Evolutionary conservation across 2,113 vertebrate species (phyloP).

Genomic region (Rattus norvegicus): GRCr8 NC_086028.1:30955001-30955500

Average conservation of each 20-base stretch:
- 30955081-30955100: neutral
- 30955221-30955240: neutral
- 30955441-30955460: neutral
- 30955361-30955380: neutral
- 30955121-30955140: neutral
- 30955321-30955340: neutral
- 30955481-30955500: neutral
- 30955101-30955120: neutral
- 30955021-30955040: neutral
- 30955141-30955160: neutral
- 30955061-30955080: neutral
- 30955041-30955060: too few relatives aligned
- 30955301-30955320: neutral
- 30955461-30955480: neutral
- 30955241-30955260: neutral
- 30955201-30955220: neutral
- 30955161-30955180: neutral
- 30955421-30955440: neutral
- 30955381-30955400: neutral
- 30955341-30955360: neutral
- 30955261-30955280: neutral
- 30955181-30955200: neutral
- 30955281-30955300: neutral
- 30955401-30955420: neutral
- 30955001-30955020: neutral